These are phyloP conservation scores for Catharus ustulatus DNA, from an alignment of 2,797 vertebrate species.

Conservation along the genomic window DNA sequence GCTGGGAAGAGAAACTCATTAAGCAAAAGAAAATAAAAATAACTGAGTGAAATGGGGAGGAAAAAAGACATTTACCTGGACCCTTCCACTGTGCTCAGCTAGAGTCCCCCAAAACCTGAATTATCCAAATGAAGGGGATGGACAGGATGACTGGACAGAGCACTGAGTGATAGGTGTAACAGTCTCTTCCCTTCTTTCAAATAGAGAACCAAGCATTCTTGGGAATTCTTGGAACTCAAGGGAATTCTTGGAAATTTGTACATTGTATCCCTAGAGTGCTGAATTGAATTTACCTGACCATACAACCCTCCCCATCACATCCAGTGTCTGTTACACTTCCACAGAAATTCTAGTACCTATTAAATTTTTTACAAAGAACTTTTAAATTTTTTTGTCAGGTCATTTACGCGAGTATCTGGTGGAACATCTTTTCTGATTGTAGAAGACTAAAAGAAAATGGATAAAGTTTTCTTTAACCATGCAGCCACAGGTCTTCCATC, in stretches of 20 bases:
- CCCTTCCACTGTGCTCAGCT: background rate
- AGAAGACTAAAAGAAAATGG: background rate
- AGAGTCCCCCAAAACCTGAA: background rate
- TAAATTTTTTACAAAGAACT: background rate
- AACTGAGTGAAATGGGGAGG: background rate
- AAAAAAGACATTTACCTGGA: background rate
- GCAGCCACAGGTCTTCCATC: background rate
- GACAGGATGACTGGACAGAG: background rate
- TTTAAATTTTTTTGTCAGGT: background rate
- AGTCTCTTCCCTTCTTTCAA: background rate
- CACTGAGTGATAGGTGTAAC: background rate
- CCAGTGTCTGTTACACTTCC: background rate
- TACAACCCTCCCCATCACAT: accelerated
- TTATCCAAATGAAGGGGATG: background rate
- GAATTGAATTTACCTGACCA: background rate
- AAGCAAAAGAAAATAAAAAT: background rate
- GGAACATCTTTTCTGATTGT: background rate
- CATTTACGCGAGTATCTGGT: background rate
- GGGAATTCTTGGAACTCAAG: too few species aligned
- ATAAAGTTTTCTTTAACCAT: background rate
- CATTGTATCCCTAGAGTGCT: accelerated
- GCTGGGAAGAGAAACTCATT: background rate
- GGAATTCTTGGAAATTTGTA: background rate
- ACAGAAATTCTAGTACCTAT: background rate
- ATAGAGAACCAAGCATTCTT: background rate